Percentiles rank a stretch among this genome's conserved stretches.
Evolutionary conservation across 2,888 invertebrate species (phyloP).

Genomic region (Caenorhabditis becei): DNA sequence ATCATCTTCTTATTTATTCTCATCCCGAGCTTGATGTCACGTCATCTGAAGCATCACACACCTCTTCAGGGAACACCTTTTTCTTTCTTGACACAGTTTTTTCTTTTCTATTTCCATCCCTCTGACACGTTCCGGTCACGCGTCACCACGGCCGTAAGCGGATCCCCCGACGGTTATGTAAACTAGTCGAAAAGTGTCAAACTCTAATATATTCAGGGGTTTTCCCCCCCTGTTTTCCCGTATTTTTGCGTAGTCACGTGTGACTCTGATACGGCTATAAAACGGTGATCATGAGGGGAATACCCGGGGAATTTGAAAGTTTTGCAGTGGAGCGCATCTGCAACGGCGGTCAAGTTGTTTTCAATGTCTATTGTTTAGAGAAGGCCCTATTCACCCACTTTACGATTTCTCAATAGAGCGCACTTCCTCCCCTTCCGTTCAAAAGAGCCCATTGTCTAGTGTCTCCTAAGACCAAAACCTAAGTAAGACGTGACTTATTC

Average conservation of each 20-base stretch:
- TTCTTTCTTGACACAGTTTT: neutral
- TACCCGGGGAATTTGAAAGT: conserved; percentile 1
- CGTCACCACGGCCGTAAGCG: conserved; percentile 30
- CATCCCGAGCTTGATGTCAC: too few relatives aligned
- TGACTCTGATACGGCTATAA: conserved; percentile 24
- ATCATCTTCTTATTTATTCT: too few relatives aligned
- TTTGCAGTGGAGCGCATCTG: neutral
- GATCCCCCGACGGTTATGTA: conserved; percentile 33
- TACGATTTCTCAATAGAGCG: conserved; percentile 2
- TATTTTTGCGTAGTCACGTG: conserved; percentile 50
- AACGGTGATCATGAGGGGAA: conserved; percentile 11
- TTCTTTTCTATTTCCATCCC: conserved; percentile 26
- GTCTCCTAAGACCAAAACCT: conserved; percentile 8
- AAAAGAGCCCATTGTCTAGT: neutral
- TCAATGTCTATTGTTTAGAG: too few relatives aligned
- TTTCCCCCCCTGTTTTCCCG: conserved; percentile 31
- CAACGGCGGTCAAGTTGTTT: too few relatives aligned
- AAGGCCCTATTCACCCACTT: neutral
- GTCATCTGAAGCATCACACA: too few relatives aligned
- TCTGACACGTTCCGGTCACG: conserved; percentile 44
- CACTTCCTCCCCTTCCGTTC: conserved; percentile 4
- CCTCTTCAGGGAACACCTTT: too few relatives aligned
- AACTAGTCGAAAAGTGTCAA: conserved; percentile 32
- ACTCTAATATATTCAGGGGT: conserved; percentile 50
- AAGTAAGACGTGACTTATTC: conserved; percentile 21